These are phyloP conservation scores for Dicerorhinus sumatrensis DNA, from an alignment of 2,113 vertebrate species.

Conservation along the genomic window DNA sequence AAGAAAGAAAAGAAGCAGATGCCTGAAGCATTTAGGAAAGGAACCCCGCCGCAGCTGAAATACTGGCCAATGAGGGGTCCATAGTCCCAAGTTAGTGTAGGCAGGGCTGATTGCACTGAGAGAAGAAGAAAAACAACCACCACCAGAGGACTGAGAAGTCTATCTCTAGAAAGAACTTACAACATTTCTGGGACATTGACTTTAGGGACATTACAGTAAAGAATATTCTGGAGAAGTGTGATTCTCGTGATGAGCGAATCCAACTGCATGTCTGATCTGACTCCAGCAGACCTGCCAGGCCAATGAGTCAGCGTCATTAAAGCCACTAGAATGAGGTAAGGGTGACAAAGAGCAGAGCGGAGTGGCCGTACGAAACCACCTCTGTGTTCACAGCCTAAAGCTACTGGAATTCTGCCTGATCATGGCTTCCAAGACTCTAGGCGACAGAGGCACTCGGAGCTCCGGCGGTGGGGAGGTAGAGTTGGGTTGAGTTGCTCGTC, in stretches of 20 bases:
- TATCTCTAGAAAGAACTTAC: background rate
- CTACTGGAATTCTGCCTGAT: background rate
- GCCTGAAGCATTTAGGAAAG: background rate
- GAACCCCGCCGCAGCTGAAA: background rate
- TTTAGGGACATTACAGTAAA: background rate
- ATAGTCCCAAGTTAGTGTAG: background rate
- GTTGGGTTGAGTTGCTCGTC: background rate
- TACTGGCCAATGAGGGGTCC: background rate
- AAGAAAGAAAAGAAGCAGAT: slow-evolving; percentile 45
- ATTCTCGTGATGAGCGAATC: background rate
- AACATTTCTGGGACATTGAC: background rate
- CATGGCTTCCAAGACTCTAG: background rate
- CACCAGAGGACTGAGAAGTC: background rate
- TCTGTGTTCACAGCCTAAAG: background rate
- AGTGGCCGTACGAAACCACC: background rate
- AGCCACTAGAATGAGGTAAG: background rate
- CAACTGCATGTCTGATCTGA: background rate
- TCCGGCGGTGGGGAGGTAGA: background rate
- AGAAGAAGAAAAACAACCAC: background rate
- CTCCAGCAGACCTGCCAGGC: background rate
- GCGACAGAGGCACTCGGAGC: background rate
- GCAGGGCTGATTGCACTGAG: background rate
- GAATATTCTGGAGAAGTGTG: background rate
- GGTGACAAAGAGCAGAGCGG: background rate
- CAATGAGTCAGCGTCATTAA: background rate